phyloP scores from a whole-genome alignment of 2,888 invertebrate species.

The Reticulitermes lucifugus region DNA sequence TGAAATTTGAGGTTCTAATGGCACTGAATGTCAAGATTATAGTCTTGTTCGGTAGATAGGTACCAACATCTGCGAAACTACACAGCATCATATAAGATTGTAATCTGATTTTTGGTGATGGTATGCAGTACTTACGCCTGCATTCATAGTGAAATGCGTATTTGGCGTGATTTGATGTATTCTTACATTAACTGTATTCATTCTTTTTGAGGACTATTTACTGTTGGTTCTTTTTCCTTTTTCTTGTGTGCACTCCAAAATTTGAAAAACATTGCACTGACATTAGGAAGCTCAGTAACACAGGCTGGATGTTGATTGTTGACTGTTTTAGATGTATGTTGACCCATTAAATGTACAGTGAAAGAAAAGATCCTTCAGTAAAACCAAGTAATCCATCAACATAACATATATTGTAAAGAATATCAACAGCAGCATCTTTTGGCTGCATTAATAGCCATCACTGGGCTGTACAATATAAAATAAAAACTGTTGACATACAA shows the following conservation, averaged over 20 bases:
- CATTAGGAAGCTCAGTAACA: not conserved
- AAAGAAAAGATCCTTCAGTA: too few species aligned
- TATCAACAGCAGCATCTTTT: too few species aligned
- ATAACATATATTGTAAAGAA: too few species aligned
- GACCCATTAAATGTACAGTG: not conserved
- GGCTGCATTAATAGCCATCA: too few species aligned
- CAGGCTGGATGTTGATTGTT: constrained; percentile 1
- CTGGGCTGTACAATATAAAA: too few species aligned
- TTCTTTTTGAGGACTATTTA: not conserved
- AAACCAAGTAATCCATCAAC: too few species aligned
- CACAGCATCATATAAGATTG: too few species aligned
- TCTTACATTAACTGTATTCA: not conserved
- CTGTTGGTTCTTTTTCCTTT: not conserved
- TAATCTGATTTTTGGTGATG: too few species aligned
- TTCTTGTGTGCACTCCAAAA: not conserved
- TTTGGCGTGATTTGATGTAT: not conserved
- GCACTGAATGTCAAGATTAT: too few species aligned
- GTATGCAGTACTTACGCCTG: not conserved
- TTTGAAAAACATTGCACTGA: not conserved
- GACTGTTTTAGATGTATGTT: not conserved
- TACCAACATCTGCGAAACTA: too few species aligned
- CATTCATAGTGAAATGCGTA: not conserved
- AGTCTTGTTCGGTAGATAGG: too few species aligned
- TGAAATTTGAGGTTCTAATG: not conserved
- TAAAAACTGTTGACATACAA: too few species aligned